A percentile compares a stretch with the other conserved stretches of the same genome.
These are phyloP conservation scores for Intellagama lesueurii DNA, from an alignment of 2,797 vertebrate species.

Conservation along the genomic window DNA sequence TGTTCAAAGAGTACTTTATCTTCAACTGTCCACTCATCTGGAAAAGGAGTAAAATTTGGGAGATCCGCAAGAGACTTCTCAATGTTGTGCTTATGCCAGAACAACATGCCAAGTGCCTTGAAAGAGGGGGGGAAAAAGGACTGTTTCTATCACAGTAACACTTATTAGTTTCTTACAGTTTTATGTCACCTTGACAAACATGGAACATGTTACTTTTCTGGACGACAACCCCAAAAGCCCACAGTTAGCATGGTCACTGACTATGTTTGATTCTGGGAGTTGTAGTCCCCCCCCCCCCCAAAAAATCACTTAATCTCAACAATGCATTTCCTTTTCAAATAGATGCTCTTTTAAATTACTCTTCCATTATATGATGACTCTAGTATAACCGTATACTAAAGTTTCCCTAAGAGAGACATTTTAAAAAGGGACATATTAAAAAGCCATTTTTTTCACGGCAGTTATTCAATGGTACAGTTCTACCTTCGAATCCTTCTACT, in stretches of 20 bases:
- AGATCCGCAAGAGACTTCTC: constrained; percentile 97
- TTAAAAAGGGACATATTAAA: no score
- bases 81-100: constrained; percentile 99
- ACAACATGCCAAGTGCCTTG: constrained; percentile 97
- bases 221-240: no score
- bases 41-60: constrained; percentile 97
- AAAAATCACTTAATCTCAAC: no score
- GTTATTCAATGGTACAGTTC: no score
- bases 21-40: constrained; percentile 99
- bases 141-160: constrained; percentile 52
- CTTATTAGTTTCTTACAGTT: constrained; percentile 32
- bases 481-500: no score
- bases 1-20: constrained; percentile 98
- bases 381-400: background rate
- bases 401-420: no score
- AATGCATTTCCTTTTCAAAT: background rate
- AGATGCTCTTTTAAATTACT: constrained; percentile 35
- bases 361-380: background rate
- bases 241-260: no score
- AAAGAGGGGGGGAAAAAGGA: constrained; percentile 59
- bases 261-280: background rate
- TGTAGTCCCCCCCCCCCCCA: no score
- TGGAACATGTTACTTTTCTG: no score
- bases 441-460: no score
- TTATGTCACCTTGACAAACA: background rate